These are phyloP conservation scores for Cyprinus carpio DNA, from an alignment of 2,113 vertebrate genomes.

Conservation along the genomic window DNA sequence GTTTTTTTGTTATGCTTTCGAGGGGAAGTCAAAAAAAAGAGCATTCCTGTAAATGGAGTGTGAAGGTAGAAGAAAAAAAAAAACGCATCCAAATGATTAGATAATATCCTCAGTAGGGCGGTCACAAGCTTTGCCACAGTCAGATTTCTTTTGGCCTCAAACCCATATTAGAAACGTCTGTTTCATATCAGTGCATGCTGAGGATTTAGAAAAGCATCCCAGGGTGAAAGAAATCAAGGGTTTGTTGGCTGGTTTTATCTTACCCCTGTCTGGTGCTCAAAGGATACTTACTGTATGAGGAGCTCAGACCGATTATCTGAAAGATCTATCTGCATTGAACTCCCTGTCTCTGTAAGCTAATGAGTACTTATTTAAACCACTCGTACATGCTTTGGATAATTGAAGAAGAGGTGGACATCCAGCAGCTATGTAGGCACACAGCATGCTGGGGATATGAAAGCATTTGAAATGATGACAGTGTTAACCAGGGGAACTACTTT, in stretches of 20 bases:
- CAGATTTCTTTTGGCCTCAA: conserved; percentile 15
- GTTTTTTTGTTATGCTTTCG: background rate
- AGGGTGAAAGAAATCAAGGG: conserved; percentile 11
- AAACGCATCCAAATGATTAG: conserved; percentile 24
- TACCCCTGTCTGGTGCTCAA: conserved; percentile 9
- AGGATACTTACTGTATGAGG: conserved; percentile 8
- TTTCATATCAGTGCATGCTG: background rate
- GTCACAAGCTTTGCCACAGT: conserved; percentile 16
- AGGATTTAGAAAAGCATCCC: conserved; percentile 32
- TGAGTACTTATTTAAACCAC: conserved; percentile 31
- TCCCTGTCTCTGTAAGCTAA: conserved; percentile 31
- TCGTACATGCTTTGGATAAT: background rate
- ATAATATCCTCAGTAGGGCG: background rate
- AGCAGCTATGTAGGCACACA: background rate
- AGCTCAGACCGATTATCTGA: background rate
- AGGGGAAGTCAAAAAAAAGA: conserved; percentile 3
- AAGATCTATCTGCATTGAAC: conserved; percentile 6
- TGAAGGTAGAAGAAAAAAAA: background rate
- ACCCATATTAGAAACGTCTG: background rate
- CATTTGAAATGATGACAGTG: background rate
- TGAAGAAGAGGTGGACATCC: conserved; percentile 17
- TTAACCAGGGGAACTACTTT: background rate
- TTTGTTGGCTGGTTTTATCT: conserved; percentile 35
- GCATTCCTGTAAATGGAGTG: background rate
- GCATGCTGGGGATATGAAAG: conserved; percentile 27